These are phyloP conservation scores for Rapana venosa DNA, from an alignment of 2,888 invertebrate genomes.

Conservation along the genomic window DNA sequence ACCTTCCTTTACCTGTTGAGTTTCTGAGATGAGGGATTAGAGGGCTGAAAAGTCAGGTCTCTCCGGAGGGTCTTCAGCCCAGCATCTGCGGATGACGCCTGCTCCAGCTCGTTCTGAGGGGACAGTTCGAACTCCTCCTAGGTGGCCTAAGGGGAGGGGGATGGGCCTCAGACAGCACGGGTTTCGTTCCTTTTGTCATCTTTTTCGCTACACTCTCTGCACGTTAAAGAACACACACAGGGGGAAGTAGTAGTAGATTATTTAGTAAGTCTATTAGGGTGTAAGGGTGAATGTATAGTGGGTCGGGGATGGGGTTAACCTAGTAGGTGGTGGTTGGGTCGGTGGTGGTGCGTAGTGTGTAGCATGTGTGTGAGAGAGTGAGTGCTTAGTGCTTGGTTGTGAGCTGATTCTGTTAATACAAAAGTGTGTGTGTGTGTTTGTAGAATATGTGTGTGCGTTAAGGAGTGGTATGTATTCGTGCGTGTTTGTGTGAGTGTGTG, in stretches of 20 bases:
- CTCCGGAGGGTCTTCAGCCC: slow-evolving; percentile 94
- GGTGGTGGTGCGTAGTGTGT: neutral
- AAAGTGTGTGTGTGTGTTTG: neutral
- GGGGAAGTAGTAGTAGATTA: neutral
- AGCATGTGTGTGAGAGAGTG: too few relatives aligned
- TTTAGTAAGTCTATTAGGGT: neutral
- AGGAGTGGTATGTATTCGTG: neutral
- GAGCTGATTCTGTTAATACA: too few relatives aligned
- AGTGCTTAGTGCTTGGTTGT: too few relatives aligned
- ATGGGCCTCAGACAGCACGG: slow-evolving; percentile 88
- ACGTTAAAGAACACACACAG: neutral
- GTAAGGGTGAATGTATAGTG: neutral
- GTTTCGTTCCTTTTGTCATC: slow-evolving; percentile 84
- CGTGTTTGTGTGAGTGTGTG: neutral
- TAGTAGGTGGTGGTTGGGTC: neutral
- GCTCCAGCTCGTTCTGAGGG: slow-evolving; percentile 85
- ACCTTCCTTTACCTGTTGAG: slow-evolving; percentile 96
- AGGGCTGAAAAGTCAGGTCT: slow-evolving; percentile 94
- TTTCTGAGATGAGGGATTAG: slow-evolving; percentile 91
- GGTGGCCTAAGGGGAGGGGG: too few relatives aligned
- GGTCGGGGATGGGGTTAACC: too few relatives aligned
- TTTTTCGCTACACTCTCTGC: slow-evolving; percentile 90
- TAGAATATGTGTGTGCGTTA: neutral
- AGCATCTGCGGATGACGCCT: slow-evolving; percentile 90
- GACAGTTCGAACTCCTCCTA: slow-evolving; percentile 84